Percentiles rank a stretch among this genome's conserved stretches.
phyloP scores from a whole-genome alignment of 2,113 vertebrate species.

The Oreocharis arfaki region DNA sequence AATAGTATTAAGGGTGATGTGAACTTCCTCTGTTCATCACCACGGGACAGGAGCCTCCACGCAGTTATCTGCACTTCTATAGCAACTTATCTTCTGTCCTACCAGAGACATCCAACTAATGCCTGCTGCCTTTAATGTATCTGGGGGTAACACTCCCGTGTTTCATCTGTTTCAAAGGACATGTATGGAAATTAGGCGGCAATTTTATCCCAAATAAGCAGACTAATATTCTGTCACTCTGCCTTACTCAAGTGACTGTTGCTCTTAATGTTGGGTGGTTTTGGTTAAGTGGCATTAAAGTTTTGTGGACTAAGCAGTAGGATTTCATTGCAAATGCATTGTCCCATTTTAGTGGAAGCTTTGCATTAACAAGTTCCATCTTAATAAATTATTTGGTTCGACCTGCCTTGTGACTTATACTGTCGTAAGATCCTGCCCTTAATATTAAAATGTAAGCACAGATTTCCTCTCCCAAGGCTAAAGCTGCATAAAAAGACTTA shows the following conservation, averaged over 20 bases:
- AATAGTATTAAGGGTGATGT: constrained; percentile 1
- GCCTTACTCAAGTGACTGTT: background rate
- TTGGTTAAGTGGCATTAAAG: background rate
- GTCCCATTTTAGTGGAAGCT: constrained; percentile 19
- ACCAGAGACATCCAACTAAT: background rate
- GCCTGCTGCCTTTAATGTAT: background rate
- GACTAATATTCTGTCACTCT: constrained; percentile 16
- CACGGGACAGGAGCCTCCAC: background rate
- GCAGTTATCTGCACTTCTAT: background rate
- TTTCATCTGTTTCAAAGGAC: constrained; percentile 1
- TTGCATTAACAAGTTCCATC: background rate
- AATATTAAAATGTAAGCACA: constrained; percentile 10
- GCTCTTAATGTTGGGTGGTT: background rate
- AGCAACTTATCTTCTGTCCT: background rate
- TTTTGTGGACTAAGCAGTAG: background rate
- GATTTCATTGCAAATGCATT: background rate
- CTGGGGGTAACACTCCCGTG: background rate
- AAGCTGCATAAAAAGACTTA: background rate
- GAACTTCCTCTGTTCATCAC: constrained; percentile 15
- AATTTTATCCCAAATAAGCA: constrained; percentile 20
- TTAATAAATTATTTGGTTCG: constrained; percentile 28
- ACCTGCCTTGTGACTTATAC: background rate
- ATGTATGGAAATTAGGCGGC: background rate
- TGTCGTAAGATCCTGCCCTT: background rate
- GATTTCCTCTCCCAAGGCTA: constrained; percentile 17